These are phyloP conservation scores for Oplegnathus fasciatus DNA, from an alignment of 2,113 vertebrate genomes.

Conservation along the genomic window DNA sequence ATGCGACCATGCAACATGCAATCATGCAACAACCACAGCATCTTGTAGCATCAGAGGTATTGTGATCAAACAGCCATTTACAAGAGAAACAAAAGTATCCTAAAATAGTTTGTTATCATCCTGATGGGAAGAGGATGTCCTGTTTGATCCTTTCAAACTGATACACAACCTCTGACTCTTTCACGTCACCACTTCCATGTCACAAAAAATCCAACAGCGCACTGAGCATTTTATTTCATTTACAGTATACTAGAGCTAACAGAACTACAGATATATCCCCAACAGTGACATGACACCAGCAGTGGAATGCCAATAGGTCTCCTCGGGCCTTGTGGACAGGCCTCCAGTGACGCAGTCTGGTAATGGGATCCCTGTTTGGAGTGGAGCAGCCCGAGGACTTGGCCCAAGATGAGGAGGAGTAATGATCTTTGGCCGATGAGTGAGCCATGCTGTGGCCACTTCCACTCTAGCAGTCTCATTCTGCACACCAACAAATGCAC, in stretches of 20 bases:
- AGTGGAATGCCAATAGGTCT: conserved; percentile 57
- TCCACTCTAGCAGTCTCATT: conserved; percentile 63
- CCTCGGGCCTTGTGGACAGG: conserved; percentile 37
- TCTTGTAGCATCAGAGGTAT: neutral
- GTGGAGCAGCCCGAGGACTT: conserved; percentile 64
- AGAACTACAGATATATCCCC: conserved; percentile 21
- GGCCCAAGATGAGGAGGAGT: conserved; percentile 67
- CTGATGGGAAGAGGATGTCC: neutral
- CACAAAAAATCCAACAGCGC: neutral
- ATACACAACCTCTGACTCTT: neutral
- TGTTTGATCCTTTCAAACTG: neutral
- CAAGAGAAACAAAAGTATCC: neutral
- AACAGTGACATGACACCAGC: conserved; percentile 27
- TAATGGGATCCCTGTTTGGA: conserved; percentile 67
- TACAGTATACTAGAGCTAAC: neutral
- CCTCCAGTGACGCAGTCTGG: conserved; percentile 48
- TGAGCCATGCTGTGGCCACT: conserved; percentile 64
- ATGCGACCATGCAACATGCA: too few relatives aligned
- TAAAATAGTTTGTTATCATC: neutral
- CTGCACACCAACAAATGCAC: conserved; percentile 69
- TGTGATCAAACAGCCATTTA: neutral
- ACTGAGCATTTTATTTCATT: neutral
- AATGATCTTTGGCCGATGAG: conserved; percentile 74
- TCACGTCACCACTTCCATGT: neutral
- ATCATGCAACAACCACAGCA: neutral